Evolutionary conservation across 2,888 invertebrate genomes (phyloP).

Genomic region (Dynastes hyllus): DNA sequence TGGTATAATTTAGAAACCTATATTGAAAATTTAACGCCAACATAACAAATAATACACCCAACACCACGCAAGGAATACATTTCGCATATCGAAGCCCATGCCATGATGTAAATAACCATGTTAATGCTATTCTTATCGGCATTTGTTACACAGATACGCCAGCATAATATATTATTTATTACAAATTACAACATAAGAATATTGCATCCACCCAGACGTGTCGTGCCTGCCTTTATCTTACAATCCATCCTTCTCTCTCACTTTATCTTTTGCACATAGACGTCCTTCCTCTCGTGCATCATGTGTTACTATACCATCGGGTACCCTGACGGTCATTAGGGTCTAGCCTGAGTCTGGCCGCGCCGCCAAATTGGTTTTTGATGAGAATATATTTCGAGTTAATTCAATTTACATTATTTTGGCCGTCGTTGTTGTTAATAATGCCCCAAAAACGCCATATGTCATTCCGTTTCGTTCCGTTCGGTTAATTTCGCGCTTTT

Average conservation of each 20-base stretch:
- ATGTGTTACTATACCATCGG: conserved; percentile 4
- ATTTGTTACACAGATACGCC: conserved; percentile 3
- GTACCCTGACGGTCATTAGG: conserved; percentile 29
- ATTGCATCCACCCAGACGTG: conserved; percentile 3
- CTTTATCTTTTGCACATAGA: not conserved
- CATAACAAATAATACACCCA: not conserved
- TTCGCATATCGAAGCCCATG: conserved; percentile 9
- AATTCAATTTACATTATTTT: conserved; percentile 53
- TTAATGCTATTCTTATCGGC: conserved; percentile 19
- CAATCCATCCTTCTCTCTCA: conserved; percentile 5
- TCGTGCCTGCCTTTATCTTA: not conserved
- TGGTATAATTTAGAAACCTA: not conserved
- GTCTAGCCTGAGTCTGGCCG: conserved; percentile 18
- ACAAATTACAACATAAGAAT: conserved; percentile 34
- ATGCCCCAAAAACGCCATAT: conserved; percentile 52
- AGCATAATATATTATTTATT: conserved; percentile 29
- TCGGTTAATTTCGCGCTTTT: conserved; percentile 6
- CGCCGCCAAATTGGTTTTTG: conserved; percentile 51
- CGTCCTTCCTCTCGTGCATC: not conserved
- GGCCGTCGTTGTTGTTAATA: conserved; percentile 37
- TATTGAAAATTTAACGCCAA: not conserved
- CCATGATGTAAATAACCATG: not conserved
- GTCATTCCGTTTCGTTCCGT: conserved; percentile 45
- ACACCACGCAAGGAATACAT: not conserved
- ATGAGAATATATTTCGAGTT: conserved; percentile 53